Evolutionary conservation across 2,797 vertebrate genomes (phyloP).

Genomic region (Squalus acanthias): DNA sequence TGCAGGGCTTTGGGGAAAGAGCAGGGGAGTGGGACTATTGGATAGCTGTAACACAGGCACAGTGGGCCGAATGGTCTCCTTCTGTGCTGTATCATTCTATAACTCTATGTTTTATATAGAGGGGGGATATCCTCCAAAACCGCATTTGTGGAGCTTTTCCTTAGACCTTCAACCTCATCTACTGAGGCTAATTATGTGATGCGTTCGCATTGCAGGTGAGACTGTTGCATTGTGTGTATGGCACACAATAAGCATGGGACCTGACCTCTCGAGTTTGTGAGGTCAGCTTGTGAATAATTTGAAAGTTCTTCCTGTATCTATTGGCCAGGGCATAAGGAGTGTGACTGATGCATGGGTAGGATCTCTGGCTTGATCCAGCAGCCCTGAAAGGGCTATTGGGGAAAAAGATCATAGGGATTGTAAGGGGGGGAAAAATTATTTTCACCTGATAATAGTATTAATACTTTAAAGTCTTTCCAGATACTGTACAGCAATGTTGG

Average conservation of each 20-base stretch:
- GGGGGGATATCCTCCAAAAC: not conserved
- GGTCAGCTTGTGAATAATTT: not conserved
- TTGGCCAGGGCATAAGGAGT: not conserved
- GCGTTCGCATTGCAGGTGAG: not conserved
- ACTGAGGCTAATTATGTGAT: not conserved
- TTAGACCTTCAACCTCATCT: not conserved
- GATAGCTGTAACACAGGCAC: not conserved
- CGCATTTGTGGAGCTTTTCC: not conserved
- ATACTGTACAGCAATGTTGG: no score
- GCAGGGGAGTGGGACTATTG: not conserved
- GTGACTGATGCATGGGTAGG: not conserved
- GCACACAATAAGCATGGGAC: no score
- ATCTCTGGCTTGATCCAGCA: not conserved
- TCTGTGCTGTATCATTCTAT: not conserved
- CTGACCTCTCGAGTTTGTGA: not conserved
- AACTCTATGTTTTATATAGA: not conserved
- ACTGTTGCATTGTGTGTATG: not conserved
- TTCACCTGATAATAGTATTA: no score
- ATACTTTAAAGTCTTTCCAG: no score
- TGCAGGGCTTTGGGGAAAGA: not conserved
- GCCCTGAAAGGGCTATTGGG: no score
- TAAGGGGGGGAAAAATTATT: no score
- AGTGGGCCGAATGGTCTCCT: not conserved
- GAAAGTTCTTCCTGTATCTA: not conserved
- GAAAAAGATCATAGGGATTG: no score